A percentile compares a stretch with the other conserved stretches of the same genome.
phyloP scores from a whole-genome alignment of 2,888 invertebrate genomes.

The Dexiosoma caninum region DNA sequence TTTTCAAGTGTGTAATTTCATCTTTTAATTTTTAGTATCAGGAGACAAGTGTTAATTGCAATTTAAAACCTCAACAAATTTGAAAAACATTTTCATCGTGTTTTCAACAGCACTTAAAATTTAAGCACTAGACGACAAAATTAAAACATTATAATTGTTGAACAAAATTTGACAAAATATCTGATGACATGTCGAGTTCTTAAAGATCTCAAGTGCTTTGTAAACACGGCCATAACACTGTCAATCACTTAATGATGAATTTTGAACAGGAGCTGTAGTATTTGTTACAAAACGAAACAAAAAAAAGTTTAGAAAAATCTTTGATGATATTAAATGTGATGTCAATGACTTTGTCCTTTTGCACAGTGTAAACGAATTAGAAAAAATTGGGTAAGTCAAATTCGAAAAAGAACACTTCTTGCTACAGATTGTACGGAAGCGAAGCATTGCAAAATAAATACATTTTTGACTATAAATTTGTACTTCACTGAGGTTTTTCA shows the following conservation, averaged over 20 bases:
- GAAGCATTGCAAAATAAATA: too few species aligned
- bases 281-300: background rate
- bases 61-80: constrained; percentile 36
- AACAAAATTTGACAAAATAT: background rate
- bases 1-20: constrained; percentile 1
- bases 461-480: too few species aligned
- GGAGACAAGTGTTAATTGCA: constrained; percentile 44
- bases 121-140: constrained; percentile 4
- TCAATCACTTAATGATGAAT: constrained; percentile 9
- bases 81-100: too few species aligned
- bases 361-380: too few species aligned
- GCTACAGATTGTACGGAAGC: too few species aligned
- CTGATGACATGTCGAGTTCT: constrained; percentile 17
- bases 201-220: constrained; percentile 23
- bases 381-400: too few species aligned
- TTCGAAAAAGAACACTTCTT: too few species aligned
- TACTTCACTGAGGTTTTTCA: too few species aligned
- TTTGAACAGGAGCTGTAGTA: background rate
- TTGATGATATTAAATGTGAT: background rate
- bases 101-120: too few species aligned
- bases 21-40: background rate
- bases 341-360: background rate
- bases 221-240: constrained; percentile 19
- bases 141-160: constrained; percentile 5
- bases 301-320: too few species aligned